Base-by-base conservation (phyloP, 2,888 invertebrate genomes). In the Anarsia innoxiella region DNA sequence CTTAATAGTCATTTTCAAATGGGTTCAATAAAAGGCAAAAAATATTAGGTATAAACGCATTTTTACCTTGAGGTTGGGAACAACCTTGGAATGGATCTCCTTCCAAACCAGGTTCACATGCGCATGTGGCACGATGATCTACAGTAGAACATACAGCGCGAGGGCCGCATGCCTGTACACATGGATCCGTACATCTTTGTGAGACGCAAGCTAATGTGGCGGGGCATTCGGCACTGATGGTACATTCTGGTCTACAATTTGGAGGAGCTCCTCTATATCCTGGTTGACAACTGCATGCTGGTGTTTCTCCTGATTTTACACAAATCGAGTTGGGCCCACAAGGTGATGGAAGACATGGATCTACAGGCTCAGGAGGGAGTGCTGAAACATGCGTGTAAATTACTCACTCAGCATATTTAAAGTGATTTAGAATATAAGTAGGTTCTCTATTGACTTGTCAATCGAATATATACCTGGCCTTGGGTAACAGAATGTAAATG, bases 201-300 rank as follows among this genome's bases (percentile, higher is more conserved):
- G 76, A 77, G 2, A 90, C 84, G 55, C 92, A 92, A 4, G 91
- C 89, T 41, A 86, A 74, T 33, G 88, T 84, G 1, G 88, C 87
- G 4, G 89, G 74, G 56, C 93, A 93, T 52, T 92, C 92, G 0
- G 90, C 85, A 58, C 89, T 90, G 31, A 90, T 88, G 1, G 87
- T 86, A 58, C 91, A 91, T 59, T 91, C 90, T 0, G 91, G 90
- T 12, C 89, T 85, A 55, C 91, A 92, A 44, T 88, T 89, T 1
- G 91, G 90, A 23, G 91, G 88, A 37, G 85, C 83, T 31, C 91
- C 91, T 36, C 88, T 82, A 61, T 87, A 90, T 36, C 85, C 84
- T 32, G 88, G 76, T 49, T 89, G 75, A 58, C 91, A 89, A 37
- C 87, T 88, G 55, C 90, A 90, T 9, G 88, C 87, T 12, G 89